These are phyloP conservation scores for Rhabdomys dilectus DNA, from an alignment of 2,113 vertebrate genomes.

Conservation along the genomic window DNA sequence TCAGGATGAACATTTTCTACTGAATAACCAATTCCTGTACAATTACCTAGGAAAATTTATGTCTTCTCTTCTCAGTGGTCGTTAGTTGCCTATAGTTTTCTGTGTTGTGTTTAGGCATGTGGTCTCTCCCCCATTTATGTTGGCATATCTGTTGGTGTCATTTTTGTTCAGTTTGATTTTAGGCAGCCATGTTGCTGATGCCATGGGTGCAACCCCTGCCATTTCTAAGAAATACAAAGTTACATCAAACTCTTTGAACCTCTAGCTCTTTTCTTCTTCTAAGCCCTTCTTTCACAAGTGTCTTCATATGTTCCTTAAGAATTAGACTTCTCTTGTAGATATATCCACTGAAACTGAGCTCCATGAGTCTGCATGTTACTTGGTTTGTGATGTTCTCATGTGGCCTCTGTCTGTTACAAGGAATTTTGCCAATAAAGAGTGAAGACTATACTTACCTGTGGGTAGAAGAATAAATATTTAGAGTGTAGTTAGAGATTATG, in stretches of 20 bases:
- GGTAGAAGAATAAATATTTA: not conserved
- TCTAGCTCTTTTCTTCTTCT: not conserved
- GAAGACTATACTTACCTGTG: not conserved
- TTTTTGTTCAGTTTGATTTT: not conserved
- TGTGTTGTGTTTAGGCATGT: not conserved
- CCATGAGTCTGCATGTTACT: too few relatives aligned
- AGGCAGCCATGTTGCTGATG: not conserved
- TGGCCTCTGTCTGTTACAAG: not conserved
- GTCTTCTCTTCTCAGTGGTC: not conserved
- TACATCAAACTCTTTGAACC: too few relatives aligned
- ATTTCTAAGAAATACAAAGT: not conserved
- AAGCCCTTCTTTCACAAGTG: not conserved
- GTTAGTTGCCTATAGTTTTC: not conserved
- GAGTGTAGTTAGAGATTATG: not conserved
- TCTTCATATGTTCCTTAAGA: too few relatives aligned
- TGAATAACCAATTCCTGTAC: not conserved
- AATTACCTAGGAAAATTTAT: not conserved
- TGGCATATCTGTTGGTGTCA: not conserved
- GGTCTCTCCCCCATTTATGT: too few relatives aligned
- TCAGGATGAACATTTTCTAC: too few relatives aligned
- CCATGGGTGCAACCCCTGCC: too few relatives aligned
- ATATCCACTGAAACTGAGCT: not conserved
- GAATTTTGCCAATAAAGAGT: not conserved
- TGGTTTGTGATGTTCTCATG: not conserved
- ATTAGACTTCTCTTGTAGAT: not conserved